Base-by-base conservation (phyloP, 2,113 vertebrate genomes). In the Lampris megalopsis region DNA sequence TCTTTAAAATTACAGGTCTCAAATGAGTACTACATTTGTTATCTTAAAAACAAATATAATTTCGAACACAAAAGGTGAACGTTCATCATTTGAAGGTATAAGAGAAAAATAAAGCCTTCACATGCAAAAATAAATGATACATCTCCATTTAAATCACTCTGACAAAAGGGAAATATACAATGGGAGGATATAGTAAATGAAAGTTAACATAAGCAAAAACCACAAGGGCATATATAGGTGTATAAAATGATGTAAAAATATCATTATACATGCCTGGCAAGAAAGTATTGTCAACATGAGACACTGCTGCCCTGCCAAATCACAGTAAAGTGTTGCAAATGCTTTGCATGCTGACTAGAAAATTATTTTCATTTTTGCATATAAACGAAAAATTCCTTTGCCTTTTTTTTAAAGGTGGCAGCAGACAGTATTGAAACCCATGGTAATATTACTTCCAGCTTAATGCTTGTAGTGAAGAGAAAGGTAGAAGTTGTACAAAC, bases 1-100 rank as follows among this genome's bases (percentile, higher is more conserved):
- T 62, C 50, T 73, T 66, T 3, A 4, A 6, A 45, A 62, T 5
- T 58, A 63, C 24, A 57, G 61, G 24, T 50, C 10, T 62, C 66
- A 73, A 65, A 60, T 11, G 5, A 71, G 5, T 50, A 54, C 42
- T 63, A 41, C 41, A 63, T 61, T n/a, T 48, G 53, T 41, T 42
- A 74, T 40, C 45, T 73, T 48, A 38, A 66, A 79, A 81, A 82
- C 40, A 81, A 59, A 74, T 36, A 85, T 37, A 71, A 75, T 41
- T 13, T 64, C 45, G 40, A 76, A 79, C 59, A 79, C 69, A 58
- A 58, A 72, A 37, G 48, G 57, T 37, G 79, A 41, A 43, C 42
- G 24, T 68, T 56, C 42, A 57, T 48, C 1, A 10, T 64, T 71
- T 77, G 36, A 13, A 66, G 56, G 58, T 56, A 35, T 54, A 9